Conservation (phyloP, 2,888 invertebrate genomes). For the Liopterus haemorrhoidalis region DNA sequence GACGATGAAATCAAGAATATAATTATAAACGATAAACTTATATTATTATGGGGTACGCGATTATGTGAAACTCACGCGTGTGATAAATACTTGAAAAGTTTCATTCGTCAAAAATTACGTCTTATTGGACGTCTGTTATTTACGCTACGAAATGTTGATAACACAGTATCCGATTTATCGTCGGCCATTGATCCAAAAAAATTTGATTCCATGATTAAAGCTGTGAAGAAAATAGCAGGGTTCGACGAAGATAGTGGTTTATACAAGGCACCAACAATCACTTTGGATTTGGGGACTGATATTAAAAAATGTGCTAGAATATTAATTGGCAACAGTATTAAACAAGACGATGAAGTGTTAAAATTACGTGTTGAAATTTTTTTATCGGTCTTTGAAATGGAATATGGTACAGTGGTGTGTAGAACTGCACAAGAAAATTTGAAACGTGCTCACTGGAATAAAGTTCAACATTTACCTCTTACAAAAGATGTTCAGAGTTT, state of each 20-base stretch:
- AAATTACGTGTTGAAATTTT: neutral
- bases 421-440: neutral
- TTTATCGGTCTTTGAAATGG: slow-evolving; percentile 3
- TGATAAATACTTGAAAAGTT: slow-evolving; percentile 2
- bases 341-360: neutral
- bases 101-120: neutral
- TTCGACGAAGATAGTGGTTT: neutral
- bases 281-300: neutral
- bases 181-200: neutral
- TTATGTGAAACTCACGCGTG: neutral
- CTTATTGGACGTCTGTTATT: neutral
- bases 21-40: neutral
- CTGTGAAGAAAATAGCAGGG: neutral
- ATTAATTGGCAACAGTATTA: neutral
- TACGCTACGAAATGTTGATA: neutral
- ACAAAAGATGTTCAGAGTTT: neutral
- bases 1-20: neutral
- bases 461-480: neutral
- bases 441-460: slow-evolving; percentile 3
- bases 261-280: neutral
- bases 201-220: neutral
- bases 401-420: neutral
- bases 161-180: neutral
- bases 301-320: slow-evolving; percentile 3
- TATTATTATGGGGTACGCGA: slow-evolving; percentile 1